Conservation (phyloP, 2,797 vertebrate genomes). For the Melanotaenia nigrans region DNA sequence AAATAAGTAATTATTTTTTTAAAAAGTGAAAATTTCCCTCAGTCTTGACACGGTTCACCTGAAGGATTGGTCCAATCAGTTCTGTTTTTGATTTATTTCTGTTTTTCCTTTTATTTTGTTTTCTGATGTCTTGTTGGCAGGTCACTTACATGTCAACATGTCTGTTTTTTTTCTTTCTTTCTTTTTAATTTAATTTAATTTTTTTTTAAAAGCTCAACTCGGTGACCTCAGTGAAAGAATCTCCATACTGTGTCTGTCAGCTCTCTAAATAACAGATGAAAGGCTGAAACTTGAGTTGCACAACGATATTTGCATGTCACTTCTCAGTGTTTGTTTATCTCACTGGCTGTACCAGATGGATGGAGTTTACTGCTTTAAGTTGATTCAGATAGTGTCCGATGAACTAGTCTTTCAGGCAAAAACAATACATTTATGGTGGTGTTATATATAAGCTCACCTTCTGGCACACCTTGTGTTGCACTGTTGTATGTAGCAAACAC, state of each 20-base stretch:
- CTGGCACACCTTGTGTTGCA: constrained; percentile 28
- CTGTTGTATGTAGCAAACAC: constrained; percentile 40
- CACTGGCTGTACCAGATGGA: constrained; percentile 56
- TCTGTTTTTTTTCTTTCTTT: constrained; percentile 28
- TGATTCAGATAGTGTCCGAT: constrained; percentile 49
- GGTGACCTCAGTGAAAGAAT: constrained; percentile 96
- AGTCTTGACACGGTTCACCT: constrained; percentile 78
- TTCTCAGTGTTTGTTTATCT: constrained; percentile 60
- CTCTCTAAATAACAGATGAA: constrained; percentile 42
- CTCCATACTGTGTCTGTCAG: constrained; percentile 98
- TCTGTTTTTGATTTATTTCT: constrained; percentile 73
- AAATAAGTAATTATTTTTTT: not conserved
- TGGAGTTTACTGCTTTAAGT: constrained; percentile 55
- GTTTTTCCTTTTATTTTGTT: constrained; percentile 61
- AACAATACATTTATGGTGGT: constrained; percentile 27
- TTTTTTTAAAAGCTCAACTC: constrained; percentile 85
- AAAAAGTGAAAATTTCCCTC: constrained; percentile 1
- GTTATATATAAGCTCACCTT: constrained; percentile 41
- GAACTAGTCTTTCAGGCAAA: constrained; percentile 37
- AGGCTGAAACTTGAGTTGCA: constrained; percentile 33
- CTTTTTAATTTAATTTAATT: constrained; percentile 10
- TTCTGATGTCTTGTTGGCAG: constrained; percentile 85
- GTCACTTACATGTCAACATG: constrained; percentile 95
- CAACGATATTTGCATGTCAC: constrained; percentile 51
- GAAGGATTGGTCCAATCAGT: constrained; percentile 95